These are phyloP conservation scores for Catocala nupta DNA, from an alignment of 2,888 invertebrate species.

Conservation along the genomic window DNA sequence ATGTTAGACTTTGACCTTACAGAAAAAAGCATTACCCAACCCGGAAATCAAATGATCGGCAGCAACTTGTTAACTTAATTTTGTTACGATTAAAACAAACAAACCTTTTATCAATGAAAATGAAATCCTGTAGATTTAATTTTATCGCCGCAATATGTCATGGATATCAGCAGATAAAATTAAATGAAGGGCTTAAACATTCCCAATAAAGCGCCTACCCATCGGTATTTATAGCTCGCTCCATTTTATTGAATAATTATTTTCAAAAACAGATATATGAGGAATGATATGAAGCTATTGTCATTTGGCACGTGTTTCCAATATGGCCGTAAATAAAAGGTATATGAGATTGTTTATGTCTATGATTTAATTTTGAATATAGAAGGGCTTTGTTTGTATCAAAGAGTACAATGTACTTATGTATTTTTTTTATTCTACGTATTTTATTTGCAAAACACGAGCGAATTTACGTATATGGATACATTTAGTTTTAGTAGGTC, in stretches of 20 bases:
- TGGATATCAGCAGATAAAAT: constrained; percentile 1
- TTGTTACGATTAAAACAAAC: background rate
- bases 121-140: too few relatives aligned
- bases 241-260: constrained; percentile 10
- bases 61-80: too few relatives aligned
- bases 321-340: background rate
- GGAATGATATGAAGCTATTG: background rate
- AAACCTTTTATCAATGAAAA: background rate
- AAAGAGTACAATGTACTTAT: too few relatives aligned
- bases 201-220: background rate
- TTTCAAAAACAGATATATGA: background rate
- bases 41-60: too few relatives aligned
- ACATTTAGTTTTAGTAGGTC: too few relatives aligned
- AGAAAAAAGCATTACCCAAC: too few relatives aligned
- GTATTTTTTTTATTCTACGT: too few relatives aligned
- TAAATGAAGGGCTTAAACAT: background rate
- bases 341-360: background rate
- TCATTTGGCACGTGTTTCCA: background rate
- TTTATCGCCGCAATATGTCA: constrained; percentile 1
- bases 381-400: too few relatives aligned
- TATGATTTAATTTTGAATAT: too few relatives aligned
- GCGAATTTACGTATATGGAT: too few relatives aligned
- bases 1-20: too few relatives aligned
- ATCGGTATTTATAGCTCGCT: background rate
- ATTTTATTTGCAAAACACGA: too few relatives aligned